Base-by-base conservation (phyloP, 2,797 vertebrate species). In the Gambelia wislizenii region DNA sequence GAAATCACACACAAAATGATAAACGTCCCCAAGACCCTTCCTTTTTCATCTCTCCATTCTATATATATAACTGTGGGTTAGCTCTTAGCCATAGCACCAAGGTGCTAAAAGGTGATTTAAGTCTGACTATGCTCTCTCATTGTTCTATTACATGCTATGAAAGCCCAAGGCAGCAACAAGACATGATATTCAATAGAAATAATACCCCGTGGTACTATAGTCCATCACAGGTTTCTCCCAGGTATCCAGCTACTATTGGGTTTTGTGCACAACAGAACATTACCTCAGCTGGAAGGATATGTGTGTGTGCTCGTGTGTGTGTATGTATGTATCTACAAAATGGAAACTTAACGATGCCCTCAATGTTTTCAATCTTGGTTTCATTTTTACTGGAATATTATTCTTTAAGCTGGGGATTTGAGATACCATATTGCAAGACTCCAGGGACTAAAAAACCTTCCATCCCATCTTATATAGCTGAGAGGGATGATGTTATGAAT, bases 341-440 rank as follows among this genome's bases (percentile, higher is more conserved):
- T 91, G 16, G 16, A 89, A 87, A 78, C 1, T 33, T 30, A 86
- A 1, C 52, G 12, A 69, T 88, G 64, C 72, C 61, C 13, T 33
- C 27, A 80, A 13, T 7, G 33, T 52, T 91, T 84, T 76, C 39
- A 59, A 33, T 83, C 27, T 76, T 47, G 70, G 75, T 22, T 83
- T 87, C 30, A 75, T 83, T 87, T 91, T 90, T 69, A 86, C 13
- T 47, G 25, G 85, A 92, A 91, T 44, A 87, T 91, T 33, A 74
- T 87, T 67, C 27, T 6, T 42, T 83, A 12, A 30, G 36, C 79
- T 49, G 22, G 16, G 90, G 89, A 67, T 76, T 47, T 83, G 27
- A 75, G 47, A 2, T 22, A 14, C 33, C 56, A 42, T 13, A 42
- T 27, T 67, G 39, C 52, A 81, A 16, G 61, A 74, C n/a, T 81